These are phyloP conservation scores for Leptarthrus brevirostris DNA, from an alignment of 2,888 invertebrate species.

Conservation along the genomic window DNA sequence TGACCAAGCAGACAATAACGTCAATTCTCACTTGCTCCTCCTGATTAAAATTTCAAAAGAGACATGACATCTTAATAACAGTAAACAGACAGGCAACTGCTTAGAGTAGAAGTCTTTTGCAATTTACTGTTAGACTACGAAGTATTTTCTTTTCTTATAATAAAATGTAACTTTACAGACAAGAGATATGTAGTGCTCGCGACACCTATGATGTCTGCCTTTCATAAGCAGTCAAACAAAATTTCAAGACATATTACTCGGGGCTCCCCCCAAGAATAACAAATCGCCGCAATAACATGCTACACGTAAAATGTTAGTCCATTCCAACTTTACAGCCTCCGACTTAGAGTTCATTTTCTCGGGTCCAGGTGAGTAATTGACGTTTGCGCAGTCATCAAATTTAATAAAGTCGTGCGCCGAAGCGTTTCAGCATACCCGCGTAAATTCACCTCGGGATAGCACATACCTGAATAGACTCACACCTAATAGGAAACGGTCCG, in stretches of 20 bases:
- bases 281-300: slow-evolving; percentile 6
- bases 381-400: slow-evolving; percentile 42
- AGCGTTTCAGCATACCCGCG: neutral
- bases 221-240: slow-evolving; percentile 21
- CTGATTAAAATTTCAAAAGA: slow-evolving; percentile 30
- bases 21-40: slow-evolving; percentile 25
- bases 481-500: neutral
- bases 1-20: neutral
- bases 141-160: neutral
- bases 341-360: neutral
- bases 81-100: too few species aligned
- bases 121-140: slow-evolving; percentile 38
- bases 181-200: slow-evolving; percentile 16
- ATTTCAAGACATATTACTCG: too few species aligned
- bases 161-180: neutral
- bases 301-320: neutral
- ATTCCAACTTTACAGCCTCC: too few species aligned
- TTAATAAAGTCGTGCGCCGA: slow-evolving; percentile 23
- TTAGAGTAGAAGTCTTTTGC: too few species aligned
- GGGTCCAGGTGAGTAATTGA: slow-evolving; percentile 20
- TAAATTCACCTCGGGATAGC: neutral
- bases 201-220: slow-evolving; percentile 5
- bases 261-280: neutral
- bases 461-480: neutral
- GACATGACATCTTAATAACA: slow-evolving; percentile 43